A percentile compares a stretch with the other conserved stretches of the same genome.
phyloP scores from a whole-genome alignment of 2,797 vertebrate species.

The Simalia tracyae region DNA sequence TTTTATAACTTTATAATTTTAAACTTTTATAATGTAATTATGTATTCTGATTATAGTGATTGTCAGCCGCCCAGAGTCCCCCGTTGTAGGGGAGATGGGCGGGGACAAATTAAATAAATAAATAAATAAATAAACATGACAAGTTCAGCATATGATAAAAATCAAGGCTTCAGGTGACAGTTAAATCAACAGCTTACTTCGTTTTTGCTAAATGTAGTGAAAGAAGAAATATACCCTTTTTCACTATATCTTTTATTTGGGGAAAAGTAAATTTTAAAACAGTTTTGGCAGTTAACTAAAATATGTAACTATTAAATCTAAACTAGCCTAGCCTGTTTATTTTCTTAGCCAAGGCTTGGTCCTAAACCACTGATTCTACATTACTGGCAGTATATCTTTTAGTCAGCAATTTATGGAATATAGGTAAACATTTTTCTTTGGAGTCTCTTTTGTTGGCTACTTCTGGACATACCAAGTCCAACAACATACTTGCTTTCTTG shows the following conservation, averaged over 20 bases:
- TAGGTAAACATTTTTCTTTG: not conserved
- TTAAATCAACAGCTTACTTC: not conserved
- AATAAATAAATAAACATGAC: too few species aligned
- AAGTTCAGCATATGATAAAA: not conserved
- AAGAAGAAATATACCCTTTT: not conserved
- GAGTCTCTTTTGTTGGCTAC: not conserved
- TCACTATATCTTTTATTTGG: not conserved
- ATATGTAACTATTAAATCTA: not conserved
- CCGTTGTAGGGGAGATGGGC: too few species aligned
- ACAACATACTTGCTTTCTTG: not conserved
- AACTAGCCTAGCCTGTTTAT: not conserved
- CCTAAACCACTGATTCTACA: not conserved
- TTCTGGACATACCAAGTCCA: not conserved
- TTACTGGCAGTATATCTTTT: too few species aligned
- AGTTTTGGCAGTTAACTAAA: not conserved
- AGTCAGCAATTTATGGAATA: too few species aligned
- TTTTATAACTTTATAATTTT: too few species aligned
- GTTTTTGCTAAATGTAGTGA: not conserved
- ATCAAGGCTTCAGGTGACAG: not conserved
- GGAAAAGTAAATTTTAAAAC: not conserved
- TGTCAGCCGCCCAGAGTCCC: too few species aligned
- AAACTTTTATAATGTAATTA: too few species aligned
- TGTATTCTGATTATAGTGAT: too few species aligned
- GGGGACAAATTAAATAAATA: too few species aligned
- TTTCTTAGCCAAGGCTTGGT: not conserved